These are phyloP conservation scores for Patagioenas fasciata DNA, from an alignment of 2,113 vertebrate genomes.

Conservation along the genomic window DNA sequence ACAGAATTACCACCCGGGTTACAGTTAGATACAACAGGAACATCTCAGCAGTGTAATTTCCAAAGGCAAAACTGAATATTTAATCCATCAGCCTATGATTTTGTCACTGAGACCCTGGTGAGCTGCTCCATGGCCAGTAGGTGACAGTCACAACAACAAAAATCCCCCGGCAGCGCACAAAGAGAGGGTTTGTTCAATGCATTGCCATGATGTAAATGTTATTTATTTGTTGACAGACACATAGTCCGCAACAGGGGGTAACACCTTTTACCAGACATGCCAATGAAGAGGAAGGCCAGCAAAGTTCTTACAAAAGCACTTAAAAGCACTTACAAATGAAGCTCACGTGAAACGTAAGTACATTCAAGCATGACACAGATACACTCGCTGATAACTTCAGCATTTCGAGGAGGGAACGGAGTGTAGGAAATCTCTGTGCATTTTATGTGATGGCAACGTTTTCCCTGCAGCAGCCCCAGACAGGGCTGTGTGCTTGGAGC, in stretches of 20 bases:
- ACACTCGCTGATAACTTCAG: neutral
- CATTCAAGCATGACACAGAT: neutral
- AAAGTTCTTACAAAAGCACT: neutral
- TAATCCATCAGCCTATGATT: neutral
- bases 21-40: neutral
- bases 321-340: neutral
- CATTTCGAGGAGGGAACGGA: neutral
- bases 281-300: neutral
- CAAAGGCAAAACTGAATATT: neutral
- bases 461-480: neutral
- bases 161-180: neutral
- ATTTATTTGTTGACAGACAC: neutral
- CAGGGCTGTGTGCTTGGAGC: neutral
- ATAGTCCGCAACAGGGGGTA: fast-evolving
- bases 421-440: neutral
- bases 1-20: neutral
- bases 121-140: constrained; percentile 15
- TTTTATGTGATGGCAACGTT: neutral
- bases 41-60: neutral
- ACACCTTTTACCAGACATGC: neutral
- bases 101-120: neutral
- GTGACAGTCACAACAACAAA: constrained; percentile 53
- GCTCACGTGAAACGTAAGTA: neutral
- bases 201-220: neutral
- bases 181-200: neutral